Conservation (phyloP, 2,797 vertebrate genomes). For the Malurus leucopterus region DNA sequence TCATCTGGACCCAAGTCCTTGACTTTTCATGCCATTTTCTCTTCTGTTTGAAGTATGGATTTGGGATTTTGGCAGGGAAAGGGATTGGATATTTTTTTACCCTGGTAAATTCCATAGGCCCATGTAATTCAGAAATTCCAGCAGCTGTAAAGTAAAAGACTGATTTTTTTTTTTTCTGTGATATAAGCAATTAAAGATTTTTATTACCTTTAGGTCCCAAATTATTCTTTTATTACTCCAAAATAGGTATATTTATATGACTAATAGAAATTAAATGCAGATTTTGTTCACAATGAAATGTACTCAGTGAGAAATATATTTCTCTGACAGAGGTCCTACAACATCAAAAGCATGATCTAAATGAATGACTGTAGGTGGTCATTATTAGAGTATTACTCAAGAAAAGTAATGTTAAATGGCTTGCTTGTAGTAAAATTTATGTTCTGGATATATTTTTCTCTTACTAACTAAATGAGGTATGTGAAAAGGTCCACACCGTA, state of each 20-base stretch:
- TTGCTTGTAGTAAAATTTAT: background rate
- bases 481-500: background rate
- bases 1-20: background rate
- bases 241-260: background rate
- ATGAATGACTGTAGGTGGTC: background rate
- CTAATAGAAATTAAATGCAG: background rate
- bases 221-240: background rate
- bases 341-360: background rate
- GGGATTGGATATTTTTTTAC: background rate
- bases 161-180: background rate
- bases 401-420: background rate
- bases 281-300: background rate
- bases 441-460: background rate
- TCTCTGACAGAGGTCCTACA: background rate
- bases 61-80: background rate
- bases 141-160: background rate
- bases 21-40: background rate
- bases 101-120: background rate
- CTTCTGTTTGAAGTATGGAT: background rate
- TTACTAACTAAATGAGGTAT: background rate
- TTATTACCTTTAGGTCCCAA: background rate
- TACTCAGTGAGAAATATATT: accelerated
- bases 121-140: background rate
- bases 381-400: background rate
- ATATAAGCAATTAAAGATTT: background rate